Evolutionary conservation across 2,113 vertebrate genomes (phyloP), one percentile per base, ranked within the genome.

Genomic region (Chionomys nivalis): DNA sequence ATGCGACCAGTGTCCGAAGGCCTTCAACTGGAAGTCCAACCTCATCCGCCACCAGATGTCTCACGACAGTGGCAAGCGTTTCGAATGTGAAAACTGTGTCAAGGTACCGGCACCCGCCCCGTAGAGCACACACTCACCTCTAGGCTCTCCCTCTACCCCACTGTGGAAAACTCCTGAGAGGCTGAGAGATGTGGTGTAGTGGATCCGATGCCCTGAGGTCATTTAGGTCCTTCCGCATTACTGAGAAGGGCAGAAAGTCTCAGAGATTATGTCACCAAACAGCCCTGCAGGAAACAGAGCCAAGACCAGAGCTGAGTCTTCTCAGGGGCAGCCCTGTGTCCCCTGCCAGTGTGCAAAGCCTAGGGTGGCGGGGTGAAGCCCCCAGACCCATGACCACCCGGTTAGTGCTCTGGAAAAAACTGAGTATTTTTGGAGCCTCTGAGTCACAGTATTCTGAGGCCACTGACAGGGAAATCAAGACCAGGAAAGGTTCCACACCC

Each of bases 11-110:
- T 99, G 99, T n/a, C 99, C 99, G 96, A 99, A 99, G 98, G 99
- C 99, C 96, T 99, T 99, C 99, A 99, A 99, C 99, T 99, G 99
- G 99, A 99, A 99, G 98, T 99, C 99, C 97, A 99, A 99, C 99
- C 99, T 99, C 98, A 99, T 99, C 95, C 99, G 99, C 87, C 99
- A 99, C 98, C 99, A 99, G 98, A 99, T 99, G 99, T 99, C 99
- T 98, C 99, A 99, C 33, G 99, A 99, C 99, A 99, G 99, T 6
- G 99, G 99, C 98, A 99, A 99, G 95, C 99, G 99, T 96, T 99
- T 99, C 96, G 99, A 99, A 98, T 99, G 99, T 98, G 99, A 99
- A 99, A 99, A 99, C 98, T 99, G 99, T 55, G 99, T 99, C 96
- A 99, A 99, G 99, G 99, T 99, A 99, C 52, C 1, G 0, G 0